These are phyloP conservation scores for Heterodera carotae DNA, from an alignment of 1,140 invertebrate genomes.

Conservation along the genomic window DNA sequence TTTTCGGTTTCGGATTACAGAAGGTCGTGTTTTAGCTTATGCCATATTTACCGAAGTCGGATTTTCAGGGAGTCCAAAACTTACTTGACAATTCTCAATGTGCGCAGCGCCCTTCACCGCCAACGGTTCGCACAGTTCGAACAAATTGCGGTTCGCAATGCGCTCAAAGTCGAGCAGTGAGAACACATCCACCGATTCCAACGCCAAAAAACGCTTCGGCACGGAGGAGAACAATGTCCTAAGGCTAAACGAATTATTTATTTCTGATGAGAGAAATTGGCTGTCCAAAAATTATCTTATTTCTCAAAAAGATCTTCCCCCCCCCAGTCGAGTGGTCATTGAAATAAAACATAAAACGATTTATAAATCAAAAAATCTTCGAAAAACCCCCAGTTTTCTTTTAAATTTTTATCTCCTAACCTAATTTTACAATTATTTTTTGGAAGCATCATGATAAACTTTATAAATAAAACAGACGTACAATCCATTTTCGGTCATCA, in stretches of 20 bases:
- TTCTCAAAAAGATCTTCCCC: too few relatives aligned
- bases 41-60: too few relatives aligned
- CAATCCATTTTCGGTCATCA: slow-evolving; percentile 42
- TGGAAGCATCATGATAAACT: too few relatives aligned
- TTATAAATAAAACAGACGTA: slow-evolving; percentile 32
- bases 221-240: slow-evolving; percentile 48
- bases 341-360: not conserved
- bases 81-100: slow-evolving; percentile 44
- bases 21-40: too few relatives aligned
- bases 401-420: too few relatives aligned
- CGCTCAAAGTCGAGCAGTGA: slow-evolving; percentile 49
- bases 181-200: slow-evolving; percentile 47
- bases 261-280: not conserved
- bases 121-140: slow-evolving; percentile 54
- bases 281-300: too few relatives aligned
- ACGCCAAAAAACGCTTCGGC: slow-evolving; percentile 41
- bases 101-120: slow-evolving; percentile 39
- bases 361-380: not conserved
- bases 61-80: too few relatives aligned
- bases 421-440: too few relatives aligned
- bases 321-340: too few relatives aligned
- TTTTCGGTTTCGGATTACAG: too few relatives aligned
- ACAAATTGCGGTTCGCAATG: slow-evolving; percentile 50
- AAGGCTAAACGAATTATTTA: slow-evolving; percentile 35
- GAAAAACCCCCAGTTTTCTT: too few relatives aligned